Base-by-base conservation (phyloP, 1,140 invertebrate species). In the Pseudomyrmex gracilis region DNA sequence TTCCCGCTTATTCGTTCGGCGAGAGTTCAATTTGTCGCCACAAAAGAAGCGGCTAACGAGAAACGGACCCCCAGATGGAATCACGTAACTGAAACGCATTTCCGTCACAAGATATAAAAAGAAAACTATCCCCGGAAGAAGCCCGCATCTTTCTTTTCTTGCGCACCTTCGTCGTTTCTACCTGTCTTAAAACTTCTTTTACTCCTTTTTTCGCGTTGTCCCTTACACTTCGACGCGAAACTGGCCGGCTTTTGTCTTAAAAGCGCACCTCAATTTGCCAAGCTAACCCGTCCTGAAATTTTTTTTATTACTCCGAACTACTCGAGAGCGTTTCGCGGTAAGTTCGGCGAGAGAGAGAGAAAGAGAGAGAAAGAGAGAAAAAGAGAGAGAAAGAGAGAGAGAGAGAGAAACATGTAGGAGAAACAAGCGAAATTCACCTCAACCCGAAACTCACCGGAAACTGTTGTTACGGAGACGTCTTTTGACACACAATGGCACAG, bases 1-100 rank as follows among this genome's bases (percentile, higher is more conserved):
- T 34, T 34, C 34, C 34, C 51, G 5, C 68, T 5, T 12, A 20
- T 51, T 22, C 47, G 22, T 55, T 34, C 5, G 34, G 51, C 53
- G 64, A 2, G 49, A 53, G 73, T 80, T 47, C 68, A 74, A 87
- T 87, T 87, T 80, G 49, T 45, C 47, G 53, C 22, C 20, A 83
- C 51, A 58, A 82, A 71, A 82, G 71, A 60, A 53, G 60, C 17
- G 7, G 15, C 34, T 76, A 78, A 74, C 57, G 73, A 77, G 64
- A 47, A 20, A n/a, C 22, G 9, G 15, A 20, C 20, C 20, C 49
- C 24, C 34, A 67, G 45, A 67, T 20, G 13, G 47, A 68, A 60
- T 78, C 64, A 15, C 53, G 45, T 34, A 34, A 34, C 43, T 61
- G 74, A 78, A 51, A 80, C 64, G 74, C 64, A 84, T 80, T 80